Conservation (phyloP, 2,797 vertebrate species). For the Tragopan temminckii region DNA sequence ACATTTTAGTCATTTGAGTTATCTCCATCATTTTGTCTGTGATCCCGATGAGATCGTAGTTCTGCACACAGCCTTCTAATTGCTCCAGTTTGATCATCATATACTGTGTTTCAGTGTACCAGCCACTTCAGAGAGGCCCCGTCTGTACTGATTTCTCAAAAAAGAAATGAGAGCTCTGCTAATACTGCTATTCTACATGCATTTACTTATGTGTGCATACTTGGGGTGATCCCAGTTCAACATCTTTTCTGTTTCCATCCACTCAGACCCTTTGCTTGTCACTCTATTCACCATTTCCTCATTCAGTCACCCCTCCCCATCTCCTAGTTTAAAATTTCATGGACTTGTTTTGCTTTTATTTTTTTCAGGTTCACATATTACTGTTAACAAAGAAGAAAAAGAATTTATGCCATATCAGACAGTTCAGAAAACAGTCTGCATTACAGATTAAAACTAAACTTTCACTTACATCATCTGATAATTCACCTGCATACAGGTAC, state of each 20-base stretch:
- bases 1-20: background rate
- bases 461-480: background rate
- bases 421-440: background rate
- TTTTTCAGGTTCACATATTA: background rate
- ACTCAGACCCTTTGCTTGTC: background rate
- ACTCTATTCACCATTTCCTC: background rate
- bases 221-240: background rate
- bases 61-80: background rate
- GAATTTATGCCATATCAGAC: background rate
- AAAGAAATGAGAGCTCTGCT: background rate
- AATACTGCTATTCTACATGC: background rate
- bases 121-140: background rate
- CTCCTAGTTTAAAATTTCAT: background rate
- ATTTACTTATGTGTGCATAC: background rate
- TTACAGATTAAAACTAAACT: background rate
- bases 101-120: background rate
- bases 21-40: background rate
- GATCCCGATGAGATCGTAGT: background rate
- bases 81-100: background rate
- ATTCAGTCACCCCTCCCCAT: background rate
- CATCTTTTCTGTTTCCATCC: background rate
- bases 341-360: background rate
- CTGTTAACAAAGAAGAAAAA: background rate
- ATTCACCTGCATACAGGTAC: background rate
- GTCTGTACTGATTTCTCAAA: background rate